These are phyloP conservation scores for Stomatorhinus walkeri DNA, from an alignment of 2,797 vertebrate genomes.

Conservation along the genomic window DNA sequence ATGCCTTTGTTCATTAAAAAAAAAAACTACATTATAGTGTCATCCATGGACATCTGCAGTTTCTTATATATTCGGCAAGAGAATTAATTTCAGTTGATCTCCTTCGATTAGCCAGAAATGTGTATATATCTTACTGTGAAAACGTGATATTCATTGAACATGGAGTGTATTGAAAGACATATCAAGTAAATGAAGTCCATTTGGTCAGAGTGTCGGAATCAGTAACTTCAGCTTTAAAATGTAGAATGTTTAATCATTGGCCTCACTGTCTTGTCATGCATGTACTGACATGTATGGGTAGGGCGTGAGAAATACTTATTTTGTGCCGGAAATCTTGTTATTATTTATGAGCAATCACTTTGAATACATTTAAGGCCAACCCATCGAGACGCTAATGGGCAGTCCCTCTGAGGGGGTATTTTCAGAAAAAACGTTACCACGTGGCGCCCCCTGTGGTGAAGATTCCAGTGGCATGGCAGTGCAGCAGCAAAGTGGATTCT, in stretches of 20 bases:
- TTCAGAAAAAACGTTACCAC: not conserved
- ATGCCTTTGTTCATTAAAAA: not conserved
- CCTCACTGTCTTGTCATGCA: not conserved
- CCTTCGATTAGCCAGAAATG: not conserved
- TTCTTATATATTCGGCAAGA: not conserved
- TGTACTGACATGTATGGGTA: not conserved
- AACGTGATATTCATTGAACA: not conserved
- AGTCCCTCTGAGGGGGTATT: not conserved
- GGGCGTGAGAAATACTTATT: not conserved
- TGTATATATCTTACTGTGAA: not conserved
- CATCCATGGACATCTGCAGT: not conserved
- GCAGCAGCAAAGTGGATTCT: conserved; percentile 22
- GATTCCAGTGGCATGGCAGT: not conserved
- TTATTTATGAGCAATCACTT: not conserved
- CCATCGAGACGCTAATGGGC: not conserved
- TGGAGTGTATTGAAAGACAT: not conserved
- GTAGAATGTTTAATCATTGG: not conserved
- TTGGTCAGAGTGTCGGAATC: not conserved
- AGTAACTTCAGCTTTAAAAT: not conserved
- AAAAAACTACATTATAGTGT: not conserved
- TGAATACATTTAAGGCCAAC: not conserved
- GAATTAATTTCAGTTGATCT: not conserved
- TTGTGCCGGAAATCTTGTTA: not conserved
- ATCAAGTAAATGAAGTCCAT: not conserved
- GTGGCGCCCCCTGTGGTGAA: not conserved